Percentiles rank a stretch among this genome's conserved stretches.
These are phyloP conservation scores for Pituophis catenifer DNA, from an alignment of 2,113 vertebrate species.

Conservation along the genomic window DNA sequence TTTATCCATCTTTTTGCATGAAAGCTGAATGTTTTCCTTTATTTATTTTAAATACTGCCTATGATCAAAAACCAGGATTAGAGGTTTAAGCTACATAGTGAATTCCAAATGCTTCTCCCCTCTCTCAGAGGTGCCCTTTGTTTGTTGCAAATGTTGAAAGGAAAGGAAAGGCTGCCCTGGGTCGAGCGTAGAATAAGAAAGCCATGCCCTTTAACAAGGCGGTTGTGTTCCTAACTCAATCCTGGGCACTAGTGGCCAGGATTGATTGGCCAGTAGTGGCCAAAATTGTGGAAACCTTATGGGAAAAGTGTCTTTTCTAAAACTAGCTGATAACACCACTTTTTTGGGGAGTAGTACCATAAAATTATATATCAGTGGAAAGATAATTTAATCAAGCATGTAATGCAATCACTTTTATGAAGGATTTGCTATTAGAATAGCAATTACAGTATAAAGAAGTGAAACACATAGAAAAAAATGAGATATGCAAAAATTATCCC, in stretches of 20 bases:
- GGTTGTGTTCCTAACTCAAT: conserved; percentile 1
- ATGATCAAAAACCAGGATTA: conserved; percentile 20
- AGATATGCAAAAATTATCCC: too few relatives aligned
- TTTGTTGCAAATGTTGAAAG: conserved; percentile 24
- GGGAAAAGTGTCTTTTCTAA: too few relatives aligned
- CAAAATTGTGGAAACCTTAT: too few relatives aligned
- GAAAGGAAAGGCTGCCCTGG: neutral
- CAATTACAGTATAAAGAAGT: too few relatives aligned
- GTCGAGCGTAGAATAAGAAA: neutral
- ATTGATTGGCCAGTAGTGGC: too few relatives aligned
- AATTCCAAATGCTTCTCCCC: neutral
- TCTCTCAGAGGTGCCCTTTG: neutral
- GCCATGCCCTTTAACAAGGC: conserved; percentile 19
- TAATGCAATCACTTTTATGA: too few relatives aligned
- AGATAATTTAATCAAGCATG: too few relatives aligned
- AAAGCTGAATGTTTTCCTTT: conserved; percentile 37
- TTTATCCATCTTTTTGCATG: conserved; percentile 36
- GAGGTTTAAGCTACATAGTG: conserved; percentile 42
- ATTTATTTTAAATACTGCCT: conserved; percentile 45
- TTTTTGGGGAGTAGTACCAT: too few relatives aligned
- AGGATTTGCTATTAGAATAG: too few relatives aligned
- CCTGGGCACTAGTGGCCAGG: neutral
- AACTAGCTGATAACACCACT: too few relatives aligned
- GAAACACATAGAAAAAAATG: too few relatives aligned
- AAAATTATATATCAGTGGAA: too few relatives aligned